Evolutionary conservation across 2,888 invertebrate species (phyloP).

Genomic region (Odontocerum albicorne): DNA sequence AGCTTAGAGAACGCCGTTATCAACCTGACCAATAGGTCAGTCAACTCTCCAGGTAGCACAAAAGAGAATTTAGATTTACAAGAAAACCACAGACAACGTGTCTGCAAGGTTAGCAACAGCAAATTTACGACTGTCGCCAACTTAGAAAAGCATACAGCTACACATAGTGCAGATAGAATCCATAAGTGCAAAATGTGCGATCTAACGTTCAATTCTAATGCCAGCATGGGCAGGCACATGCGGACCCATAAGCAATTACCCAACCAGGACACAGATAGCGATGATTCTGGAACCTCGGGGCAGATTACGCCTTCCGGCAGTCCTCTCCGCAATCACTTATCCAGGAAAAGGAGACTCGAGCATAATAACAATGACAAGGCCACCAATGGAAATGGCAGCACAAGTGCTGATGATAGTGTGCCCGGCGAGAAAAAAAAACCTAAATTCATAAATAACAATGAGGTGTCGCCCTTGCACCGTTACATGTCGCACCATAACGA

Average conservation of each 20-base stretch:
- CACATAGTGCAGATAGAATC: conserved; percentile 79
- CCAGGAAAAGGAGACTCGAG: conserved; percentile 36
- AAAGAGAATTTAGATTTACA: too few relatives aligned
- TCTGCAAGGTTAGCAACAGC: conserved; percentile 67
- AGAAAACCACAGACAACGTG: too few relatives aligned
- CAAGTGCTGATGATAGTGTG: conserved; percentile 41
- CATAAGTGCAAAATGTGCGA: conserved; percentile 78
- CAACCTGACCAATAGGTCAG: neutral
- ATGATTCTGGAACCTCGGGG: conserved; percentile 38
- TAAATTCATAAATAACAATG: conserved; percentile 44
- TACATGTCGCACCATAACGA: conserved; percentile 59
- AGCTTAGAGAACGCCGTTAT: conserved; percentile 23
- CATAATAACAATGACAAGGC: conserved; percentile 39
- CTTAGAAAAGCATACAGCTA: conserved; percentile 76
- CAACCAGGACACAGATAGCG: conserved; percentile 41
- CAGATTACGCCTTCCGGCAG: conserved; percentile 40
- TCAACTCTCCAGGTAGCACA: too few relatives aligned
- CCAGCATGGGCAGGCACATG: conserved; percentile 84
- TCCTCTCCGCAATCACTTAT: conserved; percentile 32
- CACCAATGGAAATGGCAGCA: conserved; percentile 44
- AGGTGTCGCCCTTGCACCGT: conserved; percentile 63
- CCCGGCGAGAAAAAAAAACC: conserved; percentile 36
- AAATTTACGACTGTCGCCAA: conserved; percentile 77
- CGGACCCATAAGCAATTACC: conserved; percentile 65
- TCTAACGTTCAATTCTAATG: conserved; percentile 82